These are phyloP conservation scores for Autographa gamma DNA, from an alignment of 2,888 invertebrate genomes.

Conservation along the genomic window DNA sequence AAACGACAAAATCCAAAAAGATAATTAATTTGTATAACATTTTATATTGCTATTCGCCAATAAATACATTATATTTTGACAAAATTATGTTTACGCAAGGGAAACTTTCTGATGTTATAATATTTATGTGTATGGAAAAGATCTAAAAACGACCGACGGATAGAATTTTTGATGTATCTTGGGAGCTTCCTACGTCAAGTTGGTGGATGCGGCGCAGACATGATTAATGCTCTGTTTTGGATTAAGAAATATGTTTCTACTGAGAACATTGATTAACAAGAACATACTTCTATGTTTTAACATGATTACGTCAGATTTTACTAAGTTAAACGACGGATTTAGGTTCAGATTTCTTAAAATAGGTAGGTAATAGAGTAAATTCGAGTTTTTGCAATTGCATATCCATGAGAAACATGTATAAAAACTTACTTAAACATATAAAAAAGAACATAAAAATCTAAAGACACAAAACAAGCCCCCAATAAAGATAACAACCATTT, in stretches of 20 bases:
- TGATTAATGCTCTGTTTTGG: slow-evolving; percentile 49
- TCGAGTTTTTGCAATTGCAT: not conserved
- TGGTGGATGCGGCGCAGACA: slow-evolving; percentile 43
- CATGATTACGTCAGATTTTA: not conserved
- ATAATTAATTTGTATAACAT: not conserved
- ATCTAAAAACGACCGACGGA: slow-evolving; percentile 42
- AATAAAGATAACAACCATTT: not conserved
- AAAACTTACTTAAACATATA: too few relatives aligned
- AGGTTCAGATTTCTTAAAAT: not conserved
- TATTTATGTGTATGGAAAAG: slow-evolving; percentile 22
- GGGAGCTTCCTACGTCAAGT: slow-evolving; percentile 51
- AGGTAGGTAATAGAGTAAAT: not conserved
- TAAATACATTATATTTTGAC: slow-evolving; percentile 1
- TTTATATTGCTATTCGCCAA: not conserved
- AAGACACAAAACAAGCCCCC: too few relatives aligned
- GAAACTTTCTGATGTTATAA: slow-evolving; percentile 30
- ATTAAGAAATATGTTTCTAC: slow-evolving; percentile 45
- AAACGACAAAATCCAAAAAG: not conserved
- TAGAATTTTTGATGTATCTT: slow-evolving; percentile 57
- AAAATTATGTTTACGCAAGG: slow-evolving; percentile 19
- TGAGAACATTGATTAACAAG: slow-evolving; percentile 37
- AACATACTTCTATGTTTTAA: slow-evolving; percentile 7
- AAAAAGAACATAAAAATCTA: too few relatives aligned
- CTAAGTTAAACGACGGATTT: not conserved
- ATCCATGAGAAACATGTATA: not conserved